Evolutionary conservation across 2,888 invertebrate species (phyloP).

Genomic region (Pimpla rufipes): DNA sequence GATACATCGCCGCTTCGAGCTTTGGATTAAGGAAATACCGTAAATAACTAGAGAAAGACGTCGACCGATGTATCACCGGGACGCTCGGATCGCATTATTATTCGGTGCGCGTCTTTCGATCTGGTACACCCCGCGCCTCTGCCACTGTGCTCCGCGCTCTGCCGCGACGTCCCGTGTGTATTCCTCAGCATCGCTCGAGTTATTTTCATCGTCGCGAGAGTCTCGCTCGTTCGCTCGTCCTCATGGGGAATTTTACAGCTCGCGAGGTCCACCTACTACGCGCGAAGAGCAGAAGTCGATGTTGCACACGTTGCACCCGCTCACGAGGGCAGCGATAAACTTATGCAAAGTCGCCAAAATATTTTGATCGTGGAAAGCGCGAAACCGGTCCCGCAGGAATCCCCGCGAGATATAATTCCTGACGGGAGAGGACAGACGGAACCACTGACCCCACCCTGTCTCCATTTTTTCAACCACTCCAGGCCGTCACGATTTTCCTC

Average conservation of each 20-base stretch:
- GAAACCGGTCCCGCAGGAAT: constrained; percentile 64
- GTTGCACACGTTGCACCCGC: constrained; percentile 32
- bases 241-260: constrained; percentile 62
- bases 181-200: constrained; percentile 61
- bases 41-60: constrained; percentile 80
- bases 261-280: constrained; percentile 50
- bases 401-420: constrained; percentile 7
- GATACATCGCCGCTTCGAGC: constrained; percentile 64
- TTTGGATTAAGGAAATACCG: constrained; percentile 78
- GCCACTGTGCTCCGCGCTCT: constrained; percentile 59
- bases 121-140: constrained; percentile 72
- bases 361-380: constrained; percentile 67
- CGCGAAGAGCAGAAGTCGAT: constrained; percentile 29
- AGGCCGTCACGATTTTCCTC: background rate
- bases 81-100: constrained; percentile 82
- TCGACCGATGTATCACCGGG: constrained; percentile 82
- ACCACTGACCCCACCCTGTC: background rate
- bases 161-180: constrained; percentile 58
- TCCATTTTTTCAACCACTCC: background rate
- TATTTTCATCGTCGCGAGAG: constrained; percentile 62
- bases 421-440: background rate
- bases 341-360: constrained; percentile 69
- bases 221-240: constrained; percentile 39
- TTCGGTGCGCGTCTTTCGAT: constrained; percentile 77
- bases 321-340: constrained; percentile 45